Base-by-base conservation (phyloP, 2,888 invertebrate genomes). In the Drosophila testacea region DNA sequence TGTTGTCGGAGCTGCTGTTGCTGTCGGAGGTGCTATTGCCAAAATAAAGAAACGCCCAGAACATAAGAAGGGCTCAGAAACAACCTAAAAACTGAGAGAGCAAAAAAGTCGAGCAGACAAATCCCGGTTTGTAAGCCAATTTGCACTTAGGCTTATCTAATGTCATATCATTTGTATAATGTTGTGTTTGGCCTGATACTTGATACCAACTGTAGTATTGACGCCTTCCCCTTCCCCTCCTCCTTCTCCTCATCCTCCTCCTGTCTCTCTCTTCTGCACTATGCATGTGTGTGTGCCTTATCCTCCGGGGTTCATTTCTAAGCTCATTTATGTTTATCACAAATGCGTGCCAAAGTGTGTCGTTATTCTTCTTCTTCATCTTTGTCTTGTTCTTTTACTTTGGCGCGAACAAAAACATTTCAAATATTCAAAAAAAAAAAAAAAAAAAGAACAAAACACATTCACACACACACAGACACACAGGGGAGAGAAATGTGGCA, bases 91-190 rank as follows among this genome's bases (percentile, higher is more conserved):
- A 34, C 22, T 3, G 22, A 55, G 7, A 32, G 32, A 10, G 28
- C 11, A 32, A 22, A 61, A 68, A 57, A 56, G 55, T 64, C 60
- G 71, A 71, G 63, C 74, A 72, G 68, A 85, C 91, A 92, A 92
- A 91, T 92, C 91, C 91, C 91, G 90, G 91, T 91, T 92, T 92
- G 91, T 92, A 92, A 92, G 92, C 92, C 92, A 92, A 92, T 92
- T 92, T 92, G 92, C 92, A 92, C 92, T 92, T 92, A 92, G 91
- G 91, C 92, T 92, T 92, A 91, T 91, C 92, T 92, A 90, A 92
- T 92, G 92, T 92, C 91, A 88, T 92, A 91, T 90, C 92, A 92
- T 92, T 92, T 92, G 92, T 92, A 89, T 91, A 92, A 91, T 92
- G 91, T 85, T 84, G 89, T 86, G 81, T 79, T 69, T 71, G 79